A percentile compares a stretch with the other conserved stretches of the same genome.
Evolutionary conservation across 53 echinoderm and acorn worm genomes (phyloP).

Genomic region (Zoroaster sp.): DNA sequence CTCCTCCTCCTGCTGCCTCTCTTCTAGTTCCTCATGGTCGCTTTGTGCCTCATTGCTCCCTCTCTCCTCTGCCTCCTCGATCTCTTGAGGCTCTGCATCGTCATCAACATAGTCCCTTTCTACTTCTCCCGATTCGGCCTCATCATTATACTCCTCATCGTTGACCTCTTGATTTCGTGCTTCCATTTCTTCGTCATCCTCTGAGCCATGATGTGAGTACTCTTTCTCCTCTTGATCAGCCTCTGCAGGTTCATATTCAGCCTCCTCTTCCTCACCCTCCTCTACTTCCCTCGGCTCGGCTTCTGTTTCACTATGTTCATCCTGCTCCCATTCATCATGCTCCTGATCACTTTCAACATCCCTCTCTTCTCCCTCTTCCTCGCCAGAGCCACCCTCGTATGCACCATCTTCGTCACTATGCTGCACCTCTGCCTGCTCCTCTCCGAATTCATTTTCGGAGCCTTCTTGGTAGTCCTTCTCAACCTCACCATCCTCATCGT

Average conservation of each 20-base stretch:
- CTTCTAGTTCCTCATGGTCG: slow-evolving; percentile 25
- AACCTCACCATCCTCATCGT: slow-evolving; percentile 9
- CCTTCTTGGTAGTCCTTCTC: slow-evolving; percentile 16
- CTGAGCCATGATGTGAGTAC: not conserved
- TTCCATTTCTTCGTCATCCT: slow-evolving; percentile 7
- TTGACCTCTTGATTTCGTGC: not conserved
- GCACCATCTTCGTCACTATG: slow-evolving; percentile 6
- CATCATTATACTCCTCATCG: not conserved
- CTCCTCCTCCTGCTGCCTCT: slow-evolving; percentile 30
- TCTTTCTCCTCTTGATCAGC: not conserved
- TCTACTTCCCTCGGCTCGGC: not conserved
- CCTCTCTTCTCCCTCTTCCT: slow-evolving; percentile 35
- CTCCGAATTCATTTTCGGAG: not conserved
- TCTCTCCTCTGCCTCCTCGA: slow-evolving; percentile 40
- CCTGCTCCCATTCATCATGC: not conserved
- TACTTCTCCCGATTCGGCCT: slow-evolving; percentile 10
- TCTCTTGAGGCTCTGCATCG: slow-evolving; percentile 22
- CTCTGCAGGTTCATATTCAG: slow-evolving; percentile 10
- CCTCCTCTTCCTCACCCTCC: slow-evolving; percentile 6
- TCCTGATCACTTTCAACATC: slow-evolving; percentile 2
- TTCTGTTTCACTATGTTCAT: not conserved
- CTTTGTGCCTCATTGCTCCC: slow-evolving; percentile 45
- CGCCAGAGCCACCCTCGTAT: not conserved
- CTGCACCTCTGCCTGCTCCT: not conserved
- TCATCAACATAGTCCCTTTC: slow-evolving; percentile 37